Conservation (phyloP, 2,113 vertebrate species). For the Candoia aspera region DNA sequence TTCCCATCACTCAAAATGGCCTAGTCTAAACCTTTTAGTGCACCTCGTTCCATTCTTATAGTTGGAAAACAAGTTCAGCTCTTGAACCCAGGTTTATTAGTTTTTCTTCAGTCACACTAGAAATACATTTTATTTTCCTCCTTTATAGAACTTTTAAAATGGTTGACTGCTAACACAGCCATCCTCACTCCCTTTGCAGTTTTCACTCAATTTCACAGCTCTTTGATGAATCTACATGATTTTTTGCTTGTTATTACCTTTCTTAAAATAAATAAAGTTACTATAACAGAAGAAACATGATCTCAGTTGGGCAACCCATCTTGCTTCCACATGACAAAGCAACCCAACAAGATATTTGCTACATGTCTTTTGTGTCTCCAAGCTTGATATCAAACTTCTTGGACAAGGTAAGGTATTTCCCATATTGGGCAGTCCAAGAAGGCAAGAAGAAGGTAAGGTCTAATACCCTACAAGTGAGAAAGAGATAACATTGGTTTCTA, state of each 20-base stretch:
- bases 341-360: background rate
- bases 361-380: background rate
- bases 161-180: background rate
- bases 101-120: background rate
- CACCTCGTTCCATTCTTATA: background rate
- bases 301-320: background rate
- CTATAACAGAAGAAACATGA: background rate
- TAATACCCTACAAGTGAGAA: slow-evolving; percentile 56
- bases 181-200: background rate
- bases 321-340: background rate
- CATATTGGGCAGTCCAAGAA: slow-evolving; percentile 44
- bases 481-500: slow-evolving; percentile 56
- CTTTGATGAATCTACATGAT: background rate
- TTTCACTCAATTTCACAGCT: background rate
- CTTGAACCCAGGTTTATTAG: background rate
- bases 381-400: background rate
- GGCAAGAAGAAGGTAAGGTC: slow-evolving; percentile 50
- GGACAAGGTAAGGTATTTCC: slow-evolving; percentile 32
- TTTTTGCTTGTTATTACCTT: background rate
- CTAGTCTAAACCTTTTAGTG: background rate
- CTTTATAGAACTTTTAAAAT: slow-evolving; percentile 5
- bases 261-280: background rate
- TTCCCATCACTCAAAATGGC: background rate
- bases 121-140: background rate
- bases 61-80: background rate